Percentiles rank a stretch among this genome's conserved stretches.
These are phyloP conservation scores for Pipistrellus pygmaeus DNA, from an alignment of 2,797 vertebrate genomes.

Conservation along the genomic window DNA sequence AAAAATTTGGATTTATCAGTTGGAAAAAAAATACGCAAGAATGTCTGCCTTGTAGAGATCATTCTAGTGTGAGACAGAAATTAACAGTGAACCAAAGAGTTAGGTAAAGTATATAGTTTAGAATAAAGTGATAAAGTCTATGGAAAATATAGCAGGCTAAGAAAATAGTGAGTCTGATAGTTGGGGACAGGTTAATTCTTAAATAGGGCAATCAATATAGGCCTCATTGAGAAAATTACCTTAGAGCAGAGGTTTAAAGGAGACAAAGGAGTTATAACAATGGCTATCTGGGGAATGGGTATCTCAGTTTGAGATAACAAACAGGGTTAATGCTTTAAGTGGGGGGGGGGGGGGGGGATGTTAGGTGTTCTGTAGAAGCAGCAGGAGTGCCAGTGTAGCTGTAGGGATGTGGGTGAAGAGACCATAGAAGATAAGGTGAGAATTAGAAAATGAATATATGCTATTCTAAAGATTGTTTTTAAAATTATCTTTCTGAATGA, in stretches of 20 bases:
- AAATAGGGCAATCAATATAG: not conserved
- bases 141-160: not conserved
- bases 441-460: not conserved
- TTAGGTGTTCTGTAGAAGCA: not conserved
- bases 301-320: not conserved
- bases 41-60: not conserved
- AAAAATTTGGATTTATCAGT: not conserved
- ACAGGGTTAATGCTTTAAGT: not conserved
- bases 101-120: not conserved
- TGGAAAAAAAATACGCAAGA: not conserved
- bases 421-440: not conserved
- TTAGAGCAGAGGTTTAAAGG: not conserved
- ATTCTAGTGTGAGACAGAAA: not conserved
- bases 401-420: not conserved
- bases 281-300: not conserved
- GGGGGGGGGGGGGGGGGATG: no score
- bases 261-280: not conserved
- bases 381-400: not conserved
- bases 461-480: not conserved
- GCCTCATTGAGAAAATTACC: not conserved
- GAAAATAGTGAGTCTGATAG: not conserved
- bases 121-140: not conserved
- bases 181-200: not conserved
- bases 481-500: not conserved
- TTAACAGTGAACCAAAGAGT: not conserved